Conservation (phyloP, 2,797 vertebrate species). For the Cossypha heuglini region DNA sequence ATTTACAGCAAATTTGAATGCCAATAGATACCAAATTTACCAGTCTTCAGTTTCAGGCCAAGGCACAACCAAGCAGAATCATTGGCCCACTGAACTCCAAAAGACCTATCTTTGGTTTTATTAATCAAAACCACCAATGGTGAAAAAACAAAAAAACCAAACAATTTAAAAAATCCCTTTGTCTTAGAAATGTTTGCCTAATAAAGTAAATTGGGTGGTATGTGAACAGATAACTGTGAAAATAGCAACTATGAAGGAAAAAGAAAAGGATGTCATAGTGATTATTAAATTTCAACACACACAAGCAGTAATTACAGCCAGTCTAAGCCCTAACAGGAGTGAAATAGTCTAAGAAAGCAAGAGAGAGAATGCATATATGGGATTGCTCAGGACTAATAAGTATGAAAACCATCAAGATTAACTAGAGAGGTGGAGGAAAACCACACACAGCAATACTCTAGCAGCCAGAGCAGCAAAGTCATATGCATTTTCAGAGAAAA, state of each 20-base stretch:
- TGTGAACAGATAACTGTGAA: not conserved
- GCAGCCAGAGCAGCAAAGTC: not conserved
- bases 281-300: not conserved
- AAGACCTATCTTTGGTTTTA: not conserved
- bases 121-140: not conserved
- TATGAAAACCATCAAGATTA: not conserved
- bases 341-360: not conserved
- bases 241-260: not conserved
- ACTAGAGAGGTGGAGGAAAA: not conserved
- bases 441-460: not conserved
- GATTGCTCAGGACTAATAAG: not conserved
- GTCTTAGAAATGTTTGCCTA: not conserved
- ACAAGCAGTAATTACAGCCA: not conserved
- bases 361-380: not conserved
- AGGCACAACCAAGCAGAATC: not conserved
- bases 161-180: accelerated
- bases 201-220: not conserved
- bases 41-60: not conserved
- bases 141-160: not conserved
- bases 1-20: not conserved
- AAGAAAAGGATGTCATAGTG: not conserved
- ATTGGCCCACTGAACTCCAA: not conserved
- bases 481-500: not conserved
- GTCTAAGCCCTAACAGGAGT: not conserved
- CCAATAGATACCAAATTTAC: not conserved